Evolutionary conservation across 2,888 invertebrate genomes (phyloP), one percentile per base, ranked within the genome.

Genomic region (Drosophila percnosoma): DNA sequence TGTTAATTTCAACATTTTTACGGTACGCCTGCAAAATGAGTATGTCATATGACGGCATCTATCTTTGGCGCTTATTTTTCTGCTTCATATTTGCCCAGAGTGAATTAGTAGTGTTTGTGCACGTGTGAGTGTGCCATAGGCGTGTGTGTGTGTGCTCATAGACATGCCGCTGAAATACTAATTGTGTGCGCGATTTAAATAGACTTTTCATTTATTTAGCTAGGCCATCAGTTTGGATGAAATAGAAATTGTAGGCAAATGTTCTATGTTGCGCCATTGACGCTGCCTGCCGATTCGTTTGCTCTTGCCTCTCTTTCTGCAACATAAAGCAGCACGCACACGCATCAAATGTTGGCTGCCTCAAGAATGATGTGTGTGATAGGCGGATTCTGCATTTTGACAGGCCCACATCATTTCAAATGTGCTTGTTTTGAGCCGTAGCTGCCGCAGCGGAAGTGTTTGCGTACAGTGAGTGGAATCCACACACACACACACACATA

Each of bases 111-210:
- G 24, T 11, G 38, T 24, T 42, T 45, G 27, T 31, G 52, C 31
- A 49, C 36, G 7, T 21, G 21, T 7, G 21, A 13, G 45, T 45
- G 13, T 45, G 21, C 6, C 45, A 42, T 61, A 42, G 24, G 45
- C 55, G 53, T 45, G 54, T 61, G 54, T 45, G 60, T 80, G 73
- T 64, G 54, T 52, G 57, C 62, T 54, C 65, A 75, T 75, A 83
- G 85, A 86, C 86, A 83, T 76, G 79, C 89, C 75, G 87, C 79
- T 88, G 90, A 88, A 88, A 88, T 87, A 90, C 90, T 90, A 88
- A 88, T 88, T 88, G 90, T 90, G 88, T 88, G 88, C 90, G 85
- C 85, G 87, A 88, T 88, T 88, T 88, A 88, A 88, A 88, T 88
- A 90, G 88, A 90, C 88, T 89, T 85, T 89, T 88, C 79, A 85